Base-by-base conservation (phyloP, 2,797 vertebrate genomes). In the Girardinus metallicus region DNA sequence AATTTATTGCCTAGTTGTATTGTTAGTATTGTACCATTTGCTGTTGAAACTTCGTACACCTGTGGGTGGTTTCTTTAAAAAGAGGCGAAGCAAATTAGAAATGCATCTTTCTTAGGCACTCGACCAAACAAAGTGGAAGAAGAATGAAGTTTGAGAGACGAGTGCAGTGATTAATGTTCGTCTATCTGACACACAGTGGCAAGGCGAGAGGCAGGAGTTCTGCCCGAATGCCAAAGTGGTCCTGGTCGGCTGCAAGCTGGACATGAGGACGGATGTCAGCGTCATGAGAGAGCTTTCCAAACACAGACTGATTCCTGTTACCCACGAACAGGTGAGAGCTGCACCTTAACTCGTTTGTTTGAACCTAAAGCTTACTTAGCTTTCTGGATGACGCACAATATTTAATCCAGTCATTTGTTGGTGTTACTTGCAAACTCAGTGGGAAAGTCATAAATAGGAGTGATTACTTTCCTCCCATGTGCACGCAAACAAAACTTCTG, bases 161-260 rank as follows among this genome's bases (percentile, higher is more conserved):
- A 31, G 15, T 64, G 12, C 31, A 31, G 72, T 84, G 21, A 83
- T 51, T 4, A 41, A 12, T 74, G 0, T 76, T 66, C 86, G 39
- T 88, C 47, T 80, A 2, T 31, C 81, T 82, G 16, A 18, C 77
- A 49, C 55, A 18, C 92, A 99, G 98, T 99, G 98, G 98, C 97
- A 98, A 92, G 96, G 96, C 11, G 98, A 99, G 89, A 97, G 97
- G 0, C 98, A 99, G 93, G 98, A 98, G 93, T 99, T 98, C 95
- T 99, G 98, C 89, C 98, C 98, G 78, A 97, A 95, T 0, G 98
- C 98, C 11, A 99, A 99, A 92, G 95, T 99, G 43, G 97, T 99
- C 78, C 95, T 99, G 88, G 98, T 99, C 0, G 98, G 98, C 93
- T 99, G 97, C 93, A 99, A 99, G 91, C 86, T 98, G 96, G 98